Evolutionary conservation across 2,797 vertebrate genomes (phyloP).

Genomic region (Silurus lanzhouensis): DNA sequence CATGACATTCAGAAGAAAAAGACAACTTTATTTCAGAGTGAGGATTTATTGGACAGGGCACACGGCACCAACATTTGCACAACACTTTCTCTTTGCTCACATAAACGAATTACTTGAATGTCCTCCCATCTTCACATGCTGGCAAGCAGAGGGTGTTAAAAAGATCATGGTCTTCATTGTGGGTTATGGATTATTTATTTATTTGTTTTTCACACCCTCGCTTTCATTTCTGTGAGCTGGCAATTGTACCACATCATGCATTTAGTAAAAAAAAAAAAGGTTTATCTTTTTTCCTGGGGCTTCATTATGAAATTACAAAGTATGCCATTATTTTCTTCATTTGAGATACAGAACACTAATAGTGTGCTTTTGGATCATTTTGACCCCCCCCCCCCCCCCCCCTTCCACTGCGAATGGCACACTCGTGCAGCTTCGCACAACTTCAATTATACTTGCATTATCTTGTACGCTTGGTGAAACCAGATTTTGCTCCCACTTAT

Average conservation of each 20-base stretch:
- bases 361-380: constrained; percentile 46
- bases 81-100: background rate
- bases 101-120: background rate
- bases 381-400: constrained; percentile 10
- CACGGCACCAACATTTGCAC: background rate
- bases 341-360: constrained; percentile 37
- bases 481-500: constrained; percentile 43
- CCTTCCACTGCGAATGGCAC: constrained; percentile 28
- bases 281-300: constrained; percentile 28
- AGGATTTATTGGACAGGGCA: background rate
- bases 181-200: background rate
- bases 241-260: constrained; percentile 38
- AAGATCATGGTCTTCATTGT: background rate
- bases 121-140: background rate
- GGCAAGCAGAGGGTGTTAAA: background rate
- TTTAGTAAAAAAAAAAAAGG: constrained; percentile 34
- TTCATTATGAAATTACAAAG: constrained; percentile 47
- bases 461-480: constrained; percentile 30
- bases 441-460: constrained; percentile 40
- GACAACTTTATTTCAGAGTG: background rate
- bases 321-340: constrained; percentile 47
- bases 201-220: background rate
- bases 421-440: background rate
- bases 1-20: background rate
- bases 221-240: constrained; percentile 4